Evolutionary conservation across 2,888 invertebrate species (phyloP).

Genomic region (Stenodera caucasica): DNA sequence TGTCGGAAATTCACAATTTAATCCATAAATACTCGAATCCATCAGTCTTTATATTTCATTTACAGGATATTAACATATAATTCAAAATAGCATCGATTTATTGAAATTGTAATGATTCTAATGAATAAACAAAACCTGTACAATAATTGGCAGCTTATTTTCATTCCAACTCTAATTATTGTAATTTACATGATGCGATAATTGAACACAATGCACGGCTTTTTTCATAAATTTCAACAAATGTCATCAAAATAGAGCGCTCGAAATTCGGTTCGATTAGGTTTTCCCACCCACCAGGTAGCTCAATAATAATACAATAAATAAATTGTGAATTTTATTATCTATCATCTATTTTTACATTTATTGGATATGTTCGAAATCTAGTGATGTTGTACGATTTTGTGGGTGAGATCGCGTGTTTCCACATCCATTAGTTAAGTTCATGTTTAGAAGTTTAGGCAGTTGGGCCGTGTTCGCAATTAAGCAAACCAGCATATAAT

Average conservation of each 20-base stretch:
- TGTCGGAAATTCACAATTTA: too few species aligned
- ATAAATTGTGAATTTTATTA: not conserved
- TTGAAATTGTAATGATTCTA: not conserved
- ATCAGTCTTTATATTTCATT: not conserved
- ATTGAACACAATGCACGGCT: not conserved
- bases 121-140: conserved; percentile 1
- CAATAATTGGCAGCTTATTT: conserved; percentile 1
- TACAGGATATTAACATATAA: not conserved
- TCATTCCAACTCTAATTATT: conserved; percentile 1
- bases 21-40: not conserved
- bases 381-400: conserved; percentile 16
- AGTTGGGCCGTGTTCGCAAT: conserved; percentile 45
- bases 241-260: not conserved
- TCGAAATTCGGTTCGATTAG: not conserved
- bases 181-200: conserved; percentile 6
- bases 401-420: conserved; percentile 43
- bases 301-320: not conserved
- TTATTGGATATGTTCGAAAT: not conserved
- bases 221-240: not conserved
- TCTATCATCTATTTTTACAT: not conserved
- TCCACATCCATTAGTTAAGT: conserved; percentile 48
- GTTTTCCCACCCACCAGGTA: not conserved
- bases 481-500: conserved; percentile 48
- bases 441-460: conserved; percentile 48
- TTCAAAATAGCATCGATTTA: not conserved